phyloP scores from a whole-genome alignment of 2,888 invertebrate genomes.

The Seira ritae region DNA sequence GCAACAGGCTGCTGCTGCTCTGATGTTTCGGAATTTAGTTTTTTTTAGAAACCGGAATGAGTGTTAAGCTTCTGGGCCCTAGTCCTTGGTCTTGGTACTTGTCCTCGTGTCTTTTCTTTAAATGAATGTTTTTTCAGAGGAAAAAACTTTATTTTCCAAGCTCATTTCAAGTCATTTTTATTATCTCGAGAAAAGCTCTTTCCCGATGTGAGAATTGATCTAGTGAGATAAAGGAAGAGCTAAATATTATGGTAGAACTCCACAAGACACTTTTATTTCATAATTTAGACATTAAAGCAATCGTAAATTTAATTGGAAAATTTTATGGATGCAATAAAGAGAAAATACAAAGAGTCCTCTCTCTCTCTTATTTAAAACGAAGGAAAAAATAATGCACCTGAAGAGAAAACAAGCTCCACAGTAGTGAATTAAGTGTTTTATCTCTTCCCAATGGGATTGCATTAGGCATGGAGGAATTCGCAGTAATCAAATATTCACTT shows the following conservation, averaged over 20 bases:
- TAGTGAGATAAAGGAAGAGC: conserved; percentile 59
- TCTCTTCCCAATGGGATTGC: too few relatives aligned
- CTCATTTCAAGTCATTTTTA: conserved; percentile 11
- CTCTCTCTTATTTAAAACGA: too few relatives aligned
- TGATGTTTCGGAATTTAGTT: too few relatives aligned
- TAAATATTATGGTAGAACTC: conserved; percentile 37
- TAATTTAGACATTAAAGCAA: conserved; percentile 70
- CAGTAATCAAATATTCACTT: too few relatives aligned
- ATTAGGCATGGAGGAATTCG: too few relatives aligned
- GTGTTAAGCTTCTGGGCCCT: too few relatives aligned
- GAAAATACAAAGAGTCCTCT: conserved; percentile 29
- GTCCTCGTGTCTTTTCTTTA: not conserved
- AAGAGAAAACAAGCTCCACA: too few relatives aligned
- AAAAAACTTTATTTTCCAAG: conserved; percentile 9
- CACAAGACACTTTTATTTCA: conserved; percentile 51
- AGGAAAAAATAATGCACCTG: too few relatives aligned
- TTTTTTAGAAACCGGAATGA: too few relatives aligned
- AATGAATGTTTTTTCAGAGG: conserved; percentile 6
- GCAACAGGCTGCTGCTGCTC: conserved; percentile 3
- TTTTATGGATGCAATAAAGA: conserved; percentile 66
- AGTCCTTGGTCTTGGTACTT: too few relatives aligned
- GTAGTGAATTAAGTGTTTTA: too few relatives aligned
- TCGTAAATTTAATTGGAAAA: conserved; percentile 67
- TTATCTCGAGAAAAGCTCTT: not conserved
- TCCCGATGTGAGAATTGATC: conserved; percentile 54